Base-by-base conservation (phyloP, 2,113 vertebrate genomes). In the Corydoras maculifer region DNA sequence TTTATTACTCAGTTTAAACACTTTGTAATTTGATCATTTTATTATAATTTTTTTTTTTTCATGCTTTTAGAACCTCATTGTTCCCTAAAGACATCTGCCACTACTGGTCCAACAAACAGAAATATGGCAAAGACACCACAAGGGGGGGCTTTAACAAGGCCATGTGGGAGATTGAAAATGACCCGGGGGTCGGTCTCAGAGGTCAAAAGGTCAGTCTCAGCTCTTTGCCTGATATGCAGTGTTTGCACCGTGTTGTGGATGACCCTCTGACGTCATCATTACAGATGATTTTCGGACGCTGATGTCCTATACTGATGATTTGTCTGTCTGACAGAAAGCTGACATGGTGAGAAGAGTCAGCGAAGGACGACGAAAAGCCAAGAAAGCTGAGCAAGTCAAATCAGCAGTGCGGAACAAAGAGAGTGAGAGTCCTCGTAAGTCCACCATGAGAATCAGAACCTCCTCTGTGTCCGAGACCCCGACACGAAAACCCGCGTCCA, bases 141-240 rank as follows among this genome's bases (percentile, higher is more conserved):
- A 88, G 93, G 70, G 92, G 93, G 80, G 94, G 96, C 18, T 99
- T 99, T 85, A 81, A 91, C 14, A 92, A 96, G 86, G 96, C 93
- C 3, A 90, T 99, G 83, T 98, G 94, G 95, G 96, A 99, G 86
- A 96, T 98, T 25, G 94, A 98, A 82, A 94, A 99, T 82, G 93
- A 93, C 10, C 96, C 94, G 0, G 93, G 91, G 73, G 86, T 99
- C 31, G 89, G 94, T n/a, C 93, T 93, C 62, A 95, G 89, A 82
- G 92, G 86, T 82, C 85, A 87, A 54, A 92, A 92, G 88, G 96
- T 96, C 78, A 69, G 73, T 35, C 50, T 35, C 18, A n/a, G 8
- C 0, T 14, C n/a, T 8, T 31, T 61, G n/a, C 61, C 7, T 35
- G 4, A 43, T 43, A 43, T 0, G 4, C 7, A 8, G 35, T 43